phyloP scores from a whole-genome alignment of 2,888 invertebrate species.

The Drosophila nigricruria region DNA sequence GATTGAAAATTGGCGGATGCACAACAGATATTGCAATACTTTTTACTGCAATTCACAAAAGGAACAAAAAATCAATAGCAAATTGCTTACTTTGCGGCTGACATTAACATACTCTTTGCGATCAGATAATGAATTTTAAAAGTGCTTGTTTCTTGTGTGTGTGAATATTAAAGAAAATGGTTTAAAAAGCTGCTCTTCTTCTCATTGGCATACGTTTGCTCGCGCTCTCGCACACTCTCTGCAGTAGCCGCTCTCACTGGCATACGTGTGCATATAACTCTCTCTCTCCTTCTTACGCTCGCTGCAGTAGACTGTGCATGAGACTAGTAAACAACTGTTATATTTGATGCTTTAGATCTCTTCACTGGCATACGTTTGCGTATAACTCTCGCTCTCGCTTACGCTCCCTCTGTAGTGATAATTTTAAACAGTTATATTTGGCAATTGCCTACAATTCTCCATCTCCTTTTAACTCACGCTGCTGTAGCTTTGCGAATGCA shows the following conservation, averaged over 20 bases:
- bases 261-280: not conserved
- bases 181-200: not conserved
- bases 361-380: not conserved
- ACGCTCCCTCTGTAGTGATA: not conserved
- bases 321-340: not conserved
- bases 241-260: not conserved
- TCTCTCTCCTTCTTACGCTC: not conserved
- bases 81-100: constrained; percentile 34
- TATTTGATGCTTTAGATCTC: not conserved
- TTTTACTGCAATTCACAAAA: constrained; percentile 22
- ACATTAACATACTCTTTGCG: constrained; percentile 13
- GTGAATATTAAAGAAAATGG: not conserved
- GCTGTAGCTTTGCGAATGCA: not conserved
- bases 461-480: not conserved
- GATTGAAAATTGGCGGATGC: constrained; percentile 41
- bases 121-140: constrained; percentile 2
- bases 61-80: not conserved
- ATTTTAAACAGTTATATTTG: not conserved
- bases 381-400: not conserved
- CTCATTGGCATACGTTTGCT: not conserved
- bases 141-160: not conserved
- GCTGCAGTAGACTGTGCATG: not conserved
- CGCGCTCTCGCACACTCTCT: not conserved
- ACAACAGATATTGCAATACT: constrained; percentile 15
- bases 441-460: not conserved